phyloP scores from a whole-genome alignment of 2,797 vertebrate genomes.

The Distichodus sexfasciatus region DNA sequence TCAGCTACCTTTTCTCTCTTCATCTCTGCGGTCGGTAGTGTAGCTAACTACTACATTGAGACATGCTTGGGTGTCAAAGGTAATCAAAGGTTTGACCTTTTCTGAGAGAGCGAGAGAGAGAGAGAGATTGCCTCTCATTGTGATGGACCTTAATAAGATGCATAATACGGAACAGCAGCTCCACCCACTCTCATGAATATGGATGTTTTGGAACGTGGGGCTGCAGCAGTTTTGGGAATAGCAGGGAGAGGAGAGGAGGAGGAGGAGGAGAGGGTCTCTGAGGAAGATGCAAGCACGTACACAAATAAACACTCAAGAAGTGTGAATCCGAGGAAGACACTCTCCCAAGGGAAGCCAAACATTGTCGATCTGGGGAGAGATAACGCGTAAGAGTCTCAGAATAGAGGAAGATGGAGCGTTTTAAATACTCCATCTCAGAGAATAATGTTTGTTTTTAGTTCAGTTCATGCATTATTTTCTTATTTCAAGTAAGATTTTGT shows the following conservation, averaged over 20 bases:
- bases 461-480: no score
- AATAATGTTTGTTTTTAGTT: no score
- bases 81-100: background rate
- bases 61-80: no score
- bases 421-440: no score
- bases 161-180: background rate
- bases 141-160: conserved; percentile 11
- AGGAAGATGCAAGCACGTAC: background rate
- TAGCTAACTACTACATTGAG: no score
- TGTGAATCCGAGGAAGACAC: background rate
- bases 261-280: background rate
- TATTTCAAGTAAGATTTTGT: no score
- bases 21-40: no score
- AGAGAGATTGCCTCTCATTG: background rate
- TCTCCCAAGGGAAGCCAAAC: background rate
- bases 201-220: conserved; percentile 2
- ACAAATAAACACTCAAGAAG: background rate
- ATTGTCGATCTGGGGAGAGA: background rate
- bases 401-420: background rate
- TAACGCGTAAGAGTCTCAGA: background rate
- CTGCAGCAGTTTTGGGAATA: background rate
- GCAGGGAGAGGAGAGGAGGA: no score
- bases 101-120: no score
- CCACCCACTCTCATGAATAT: conserved; percentile 17
- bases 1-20: no score